Percentiles rank a stretch among this genome's conserved stretches.
Evolutionary conservation across 2,797 vertebrate genomes (phyloP).

Genomic region (Hydrophis major): DNA sequence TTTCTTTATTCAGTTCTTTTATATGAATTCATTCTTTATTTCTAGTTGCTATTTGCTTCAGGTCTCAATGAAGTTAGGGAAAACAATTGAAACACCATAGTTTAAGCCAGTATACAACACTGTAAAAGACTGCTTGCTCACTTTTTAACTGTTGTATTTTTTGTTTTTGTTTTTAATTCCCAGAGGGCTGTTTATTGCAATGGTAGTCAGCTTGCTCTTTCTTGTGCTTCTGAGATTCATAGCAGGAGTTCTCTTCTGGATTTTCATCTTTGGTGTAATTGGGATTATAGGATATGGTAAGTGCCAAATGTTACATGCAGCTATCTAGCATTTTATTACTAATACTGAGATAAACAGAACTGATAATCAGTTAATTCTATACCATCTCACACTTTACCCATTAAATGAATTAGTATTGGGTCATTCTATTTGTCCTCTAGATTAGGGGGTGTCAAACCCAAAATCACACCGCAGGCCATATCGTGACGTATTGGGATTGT

Average conservation of each 20-base stretch:
- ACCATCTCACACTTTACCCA: not conserved
- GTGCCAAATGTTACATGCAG: conserved; percentile 40
- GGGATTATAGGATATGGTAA: conserved; percentile 84
- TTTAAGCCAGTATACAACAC: not conserved
- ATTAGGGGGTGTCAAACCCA: too few relatives aligned
- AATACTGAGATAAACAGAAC: conserved; percentile 2
- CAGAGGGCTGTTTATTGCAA: conserved; percentile 87
- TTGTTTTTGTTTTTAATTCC: conserved; percentile 41
- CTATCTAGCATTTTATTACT: not conserved
- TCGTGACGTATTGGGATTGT: too few relatives aligned
- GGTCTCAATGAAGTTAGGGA: not conserved
- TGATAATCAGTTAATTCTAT: not conserved
- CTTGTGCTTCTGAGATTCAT: conserved; percentile 88
- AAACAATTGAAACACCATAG: not conserved
- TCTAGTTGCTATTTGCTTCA: not conserved
- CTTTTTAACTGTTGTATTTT: conserved; percentile 38
- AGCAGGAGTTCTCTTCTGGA: conserved; percentile 88
- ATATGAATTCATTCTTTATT: not conserved
- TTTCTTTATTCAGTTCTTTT: not conserved
- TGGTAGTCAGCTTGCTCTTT: conserved; percentile 88
- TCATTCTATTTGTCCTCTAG: not conserved
- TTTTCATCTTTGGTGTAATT: conserved; percentile 85
- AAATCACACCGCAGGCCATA: too few relatives aligned
- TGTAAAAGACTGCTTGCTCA: not conserved
- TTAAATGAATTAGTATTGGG: not conserved